Evolutionary conservation across 1,140 invertebrate genomes (phyloP).

Genomic region (Steinernema khuongi): DNA sequence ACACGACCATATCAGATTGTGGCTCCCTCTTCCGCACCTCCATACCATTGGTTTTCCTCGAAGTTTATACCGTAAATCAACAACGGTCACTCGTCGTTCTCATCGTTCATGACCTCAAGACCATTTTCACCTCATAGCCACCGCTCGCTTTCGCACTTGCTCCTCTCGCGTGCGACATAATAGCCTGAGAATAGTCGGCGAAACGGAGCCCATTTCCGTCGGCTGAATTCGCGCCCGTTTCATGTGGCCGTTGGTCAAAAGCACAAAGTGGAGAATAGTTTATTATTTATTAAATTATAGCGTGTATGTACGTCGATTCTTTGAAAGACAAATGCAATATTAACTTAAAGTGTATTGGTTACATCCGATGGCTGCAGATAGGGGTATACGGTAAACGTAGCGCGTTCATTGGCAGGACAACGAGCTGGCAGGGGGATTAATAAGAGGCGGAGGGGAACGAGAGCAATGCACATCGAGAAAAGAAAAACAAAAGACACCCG

Average conservation of each 20-base stretch:
- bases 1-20: neutral
- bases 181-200: neutral
- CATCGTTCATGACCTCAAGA: neutral
- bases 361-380: neutral
- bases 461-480: neutral
- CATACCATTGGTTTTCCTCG: neutral
- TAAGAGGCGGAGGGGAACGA: neutral
- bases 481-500: slow-evolving; percentile 14
- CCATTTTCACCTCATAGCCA: neutral
- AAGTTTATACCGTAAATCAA: neutral
- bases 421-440: neutral
- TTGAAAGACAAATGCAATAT: neutral
- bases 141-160: neutral
- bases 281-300: neutral
- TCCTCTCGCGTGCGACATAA: slow-evolving; percentile 6
- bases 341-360: neutral
- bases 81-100: neutral
- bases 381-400: too few species aligned
- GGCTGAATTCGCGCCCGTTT: neutral
- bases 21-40: neutral
- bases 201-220: neutral
- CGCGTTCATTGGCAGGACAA: slow-evolving; percentile 9
- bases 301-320: neutral
- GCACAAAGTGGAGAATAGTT: neutral
- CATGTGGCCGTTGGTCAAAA: neutral